Evolutionary conservation across 1,140 invertebrate genomes (phyloP).

Genomic region (Sitophilus oryzae): DNA sequence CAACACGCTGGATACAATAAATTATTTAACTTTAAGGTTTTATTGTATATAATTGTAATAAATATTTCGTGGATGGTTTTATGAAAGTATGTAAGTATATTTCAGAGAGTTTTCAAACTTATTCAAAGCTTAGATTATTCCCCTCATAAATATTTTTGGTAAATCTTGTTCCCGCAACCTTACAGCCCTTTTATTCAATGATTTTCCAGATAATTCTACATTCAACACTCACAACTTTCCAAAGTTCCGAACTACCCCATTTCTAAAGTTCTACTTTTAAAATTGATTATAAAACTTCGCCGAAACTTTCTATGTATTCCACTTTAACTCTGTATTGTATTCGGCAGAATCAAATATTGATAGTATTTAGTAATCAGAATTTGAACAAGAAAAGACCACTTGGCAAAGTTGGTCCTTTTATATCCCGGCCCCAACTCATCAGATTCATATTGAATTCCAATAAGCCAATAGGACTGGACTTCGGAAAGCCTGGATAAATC

Average conservation of each 20-base stretch:
- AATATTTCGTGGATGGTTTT: not conserved
- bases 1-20: too few relatives aligned
- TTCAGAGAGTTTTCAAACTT: not conserved
- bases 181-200: slow-evolving; percentile 5
- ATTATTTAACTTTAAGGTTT: too few relatives aligned
- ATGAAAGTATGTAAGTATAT: not conserved
- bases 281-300: not conserved
- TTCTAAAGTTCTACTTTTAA: not conserved
- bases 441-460: not conserved
- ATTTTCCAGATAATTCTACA: slow-evolving; percentile 7
- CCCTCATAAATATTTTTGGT: slow-evolving; percentile 7
- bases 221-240: slow-evolving; percentile 7
- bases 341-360: not conserved
- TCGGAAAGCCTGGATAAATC: not conserved
- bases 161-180: slow-evolving; percentile 3
- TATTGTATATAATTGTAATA: too few relatives aligned
- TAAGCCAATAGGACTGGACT: not conserved
- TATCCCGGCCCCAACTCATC: not conserved
- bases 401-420: not conserved
- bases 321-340: not conserved
- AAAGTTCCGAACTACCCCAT: not conserved
- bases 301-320: not conserved
- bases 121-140: slow-evolving; percentile 3
- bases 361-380: not conserved
- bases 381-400: not conserved